phyloP scores from a whole-genome alignment of 2,113 vertebrate species.

The Dolichallabes microphthalmus region DNA sequence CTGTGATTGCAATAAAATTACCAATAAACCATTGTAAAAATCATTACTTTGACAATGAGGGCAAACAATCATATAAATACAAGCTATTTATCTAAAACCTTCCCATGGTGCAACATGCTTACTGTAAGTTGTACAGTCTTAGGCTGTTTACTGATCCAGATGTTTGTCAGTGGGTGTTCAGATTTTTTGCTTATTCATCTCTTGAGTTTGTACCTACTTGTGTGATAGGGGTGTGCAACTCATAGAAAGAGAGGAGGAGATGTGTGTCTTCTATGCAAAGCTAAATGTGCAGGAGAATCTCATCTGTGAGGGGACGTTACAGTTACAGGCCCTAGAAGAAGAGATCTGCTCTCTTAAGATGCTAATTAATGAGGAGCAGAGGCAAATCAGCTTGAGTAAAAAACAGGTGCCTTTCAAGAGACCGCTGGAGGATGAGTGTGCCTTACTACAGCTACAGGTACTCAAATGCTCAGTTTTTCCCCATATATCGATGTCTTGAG shows the following conservation, averaged over 20 bases:
- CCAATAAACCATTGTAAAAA: background rate
- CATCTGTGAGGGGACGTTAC: constrained; percentile 70
- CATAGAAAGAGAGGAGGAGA: constrained; percentile 83
- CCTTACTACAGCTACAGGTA: constrained; percentile 81
- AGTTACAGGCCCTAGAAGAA: constrained; percentile 78
- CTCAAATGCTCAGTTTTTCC: no score
- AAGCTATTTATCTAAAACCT: background rate
- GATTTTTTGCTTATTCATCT: background rate
- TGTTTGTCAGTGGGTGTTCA: background rate
- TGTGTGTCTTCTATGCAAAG: constrained; percentile 81
- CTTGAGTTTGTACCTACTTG: background rate
- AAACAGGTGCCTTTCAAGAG: constrained; percentile 70
- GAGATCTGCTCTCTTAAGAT: constrained; percentile 78
- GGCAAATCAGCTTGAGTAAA: constrained; percentile 69
- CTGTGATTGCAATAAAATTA: background rate
- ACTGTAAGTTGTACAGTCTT: background rate
- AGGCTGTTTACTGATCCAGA: background rate
- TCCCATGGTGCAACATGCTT: background rate
- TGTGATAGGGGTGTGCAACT: constrained; percentile 79
- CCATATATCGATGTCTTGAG: background rate
- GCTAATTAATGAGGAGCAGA: constrained; percentile 75
- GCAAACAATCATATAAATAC: background rate
- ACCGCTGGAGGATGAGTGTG: constrained; percentile 73
- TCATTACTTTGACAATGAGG: background rate
- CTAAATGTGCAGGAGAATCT: constrained; percentile 77